These are phyloP conservation scores for Cataglyphis altisquamis DNA, from an alignment of 2,888 invertebrate genomes.

Conservation along the genomic window DNA sequence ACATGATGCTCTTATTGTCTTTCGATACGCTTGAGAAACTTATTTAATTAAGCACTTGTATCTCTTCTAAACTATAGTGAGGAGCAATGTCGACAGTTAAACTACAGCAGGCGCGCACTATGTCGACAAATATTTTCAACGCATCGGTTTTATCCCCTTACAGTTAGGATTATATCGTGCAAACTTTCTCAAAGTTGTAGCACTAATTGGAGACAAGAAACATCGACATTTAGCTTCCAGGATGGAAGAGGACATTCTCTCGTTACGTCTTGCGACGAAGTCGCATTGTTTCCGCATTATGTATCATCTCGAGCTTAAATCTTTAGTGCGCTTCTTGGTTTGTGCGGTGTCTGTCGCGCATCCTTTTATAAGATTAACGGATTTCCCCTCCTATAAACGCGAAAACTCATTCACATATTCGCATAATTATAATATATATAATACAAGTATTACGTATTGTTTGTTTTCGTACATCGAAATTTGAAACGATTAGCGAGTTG, in stretches of 20 bases:
- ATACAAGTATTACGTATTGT: not conserved
- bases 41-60: slow-evolving; percentile 50
- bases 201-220: slow-evolving; percentile 59
- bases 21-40: slow-evolving; percentile 14
- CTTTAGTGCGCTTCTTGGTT: slow-evolving; percentile 42
- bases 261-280: slow-evolving; percentile 20
- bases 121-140: not conserved
- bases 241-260: slow-evolving; percentile 34
- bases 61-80: not conserved
- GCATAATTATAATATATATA: not conserved
- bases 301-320: slow-evolving; percentile 43
- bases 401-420: not conserved
- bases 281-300: slow-evolving; percentile 51
- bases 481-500: not conserved
- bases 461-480: not conserved
- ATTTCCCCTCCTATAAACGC: not conserved
- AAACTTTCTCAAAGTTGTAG: slow-evolving; percentile 52
- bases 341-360: not conserved
- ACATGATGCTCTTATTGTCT: not conserved
- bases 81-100: slow-evolving; percentile 26
- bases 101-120: not conserved
- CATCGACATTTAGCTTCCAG: slow-evolving; percentile 46
- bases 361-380: slow-evolving; percentile 6
- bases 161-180: slow-evolving; percentile 27
- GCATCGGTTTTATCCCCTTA: slow-evolving; percentile 48